Evolutionary conservation across 2,888 invertebrate species (phyloP).

Genomic region (Dusona sp.): DNA sequence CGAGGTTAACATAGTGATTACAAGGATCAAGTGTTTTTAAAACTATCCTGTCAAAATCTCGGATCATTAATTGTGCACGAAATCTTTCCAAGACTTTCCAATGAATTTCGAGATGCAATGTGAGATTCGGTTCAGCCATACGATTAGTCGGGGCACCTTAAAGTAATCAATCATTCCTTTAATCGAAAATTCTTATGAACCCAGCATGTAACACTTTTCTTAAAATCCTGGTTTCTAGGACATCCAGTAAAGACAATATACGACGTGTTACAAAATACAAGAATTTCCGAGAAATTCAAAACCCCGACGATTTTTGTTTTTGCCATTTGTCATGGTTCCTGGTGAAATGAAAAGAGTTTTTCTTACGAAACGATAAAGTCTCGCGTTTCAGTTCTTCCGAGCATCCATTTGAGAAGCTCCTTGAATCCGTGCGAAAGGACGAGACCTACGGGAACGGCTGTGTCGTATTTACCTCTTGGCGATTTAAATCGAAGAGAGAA

Average conservation of each 20-base stretch:
- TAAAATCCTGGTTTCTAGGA: too few relatives aligned
- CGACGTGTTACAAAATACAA: too few relatives aligned
- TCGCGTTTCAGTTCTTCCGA: not conserved
- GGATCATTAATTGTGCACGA: constrained; percentile 5
- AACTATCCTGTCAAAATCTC: not conserved
- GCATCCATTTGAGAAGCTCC: constrained; percentile 14
- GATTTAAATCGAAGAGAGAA: constrained; percentile 52
- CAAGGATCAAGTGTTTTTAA: constrained; percentile 8
- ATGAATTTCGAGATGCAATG: not conserved
- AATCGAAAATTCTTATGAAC: not conserved
- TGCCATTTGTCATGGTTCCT: not conserved
- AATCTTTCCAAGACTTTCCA: constrained; percentile 10
- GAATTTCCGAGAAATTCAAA: not conserved
- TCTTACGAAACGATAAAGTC: not conserved
- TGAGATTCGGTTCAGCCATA: not conserved
- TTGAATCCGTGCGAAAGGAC: constrained; percentile 65
- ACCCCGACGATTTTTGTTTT: not conserved
- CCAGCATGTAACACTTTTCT: not conserved
- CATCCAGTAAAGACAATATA: too few relatives aligned
- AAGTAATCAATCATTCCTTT: not conserved
- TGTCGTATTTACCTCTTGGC: constrained; percentile 3
- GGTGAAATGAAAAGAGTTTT: not conserved
- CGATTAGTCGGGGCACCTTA: not conserved
- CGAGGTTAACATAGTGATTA: not conserved
- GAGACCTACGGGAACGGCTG: constrained; percentile 1